Evolutionary conservation across 2,113 vertebrate genomes (phyloP).

Genomic region (Thalassarche chlororhynchos): DNA sequence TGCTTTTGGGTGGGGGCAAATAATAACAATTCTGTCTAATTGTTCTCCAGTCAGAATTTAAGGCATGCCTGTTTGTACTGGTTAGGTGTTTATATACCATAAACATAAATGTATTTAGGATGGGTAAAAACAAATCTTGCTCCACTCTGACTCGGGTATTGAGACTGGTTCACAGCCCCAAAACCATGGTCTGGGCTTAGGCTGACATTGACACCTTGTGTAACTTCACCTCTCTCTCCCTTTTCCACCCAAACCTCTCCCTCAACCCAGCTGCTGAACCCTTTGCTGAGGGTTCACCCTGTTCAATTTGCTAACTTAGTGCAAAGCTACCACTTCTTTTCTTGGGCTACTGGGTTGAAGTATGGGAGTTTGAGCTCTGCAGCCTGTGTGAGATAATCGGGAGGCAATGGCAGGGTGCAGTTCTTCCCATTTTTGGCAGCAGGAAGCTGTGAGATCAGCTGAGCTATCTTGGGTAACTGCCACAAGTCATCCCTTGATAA

Average conservation of each 20-base stretch:
- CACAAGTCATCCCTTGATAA: not conserved
- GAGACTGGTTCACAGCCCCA: not conserved
- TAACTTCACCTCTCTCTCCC: not conserved
- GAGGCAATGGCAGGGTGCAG: not conserved
- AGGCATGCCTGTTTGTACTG: not conserved
- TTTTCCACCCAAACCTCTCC: not conserved
- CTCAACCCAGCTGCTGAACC: not conserved
- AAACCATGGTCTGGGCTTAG: not conserved
- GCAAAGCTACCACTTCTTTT: not conserved
- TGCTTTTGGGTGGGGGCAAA: not conserved
- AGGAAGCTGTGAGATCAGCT: not conserved
- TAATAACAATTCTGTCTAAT: not conserved
- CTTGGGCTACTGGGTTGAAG: not conserved
- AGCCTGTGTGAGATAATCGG: accelerated
- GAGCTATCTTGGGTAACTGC: not conserved
- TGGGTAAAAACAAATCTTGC: not conserved
- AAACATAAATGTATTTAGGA: not conserved
- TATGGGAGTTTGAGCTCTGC: not conserved
- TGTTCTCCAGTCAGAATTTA: not conserved
- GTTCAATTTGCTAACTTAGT: not conserved
- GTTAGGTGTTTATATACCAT: not conserved
- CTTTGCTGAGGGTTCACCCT: not conserved
- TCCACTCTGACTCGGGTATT: not conserved
- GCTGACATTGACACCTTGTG: not conserved
- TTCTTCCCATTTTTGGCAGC: not conserved